Conservation (phyloP, 2,797 vertebrate species). For the Anniella stebbinsi region DNA sequence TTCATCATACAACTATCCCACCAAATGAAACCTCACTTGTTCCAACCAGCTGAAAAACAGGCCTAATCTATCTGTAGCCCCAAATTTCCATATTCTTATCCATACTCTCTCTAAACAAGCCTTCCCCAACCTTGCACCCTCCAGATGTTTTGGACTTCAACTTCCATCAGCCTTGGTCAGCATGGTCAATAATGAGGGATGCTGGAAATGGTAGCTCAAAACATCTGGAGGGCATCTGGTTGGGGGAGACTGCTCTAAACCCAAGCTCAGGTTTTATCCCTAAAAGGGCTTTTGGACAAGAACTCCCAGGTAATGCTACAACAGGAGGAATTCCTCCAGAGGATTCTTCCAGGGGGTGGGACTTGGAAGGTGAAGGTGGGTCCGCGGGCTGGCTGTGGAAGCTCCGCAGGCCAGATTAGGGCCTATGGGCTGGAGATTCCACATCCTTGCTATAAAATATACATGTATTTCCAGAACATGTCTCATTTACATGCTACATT, state of each 20-base stretch:
- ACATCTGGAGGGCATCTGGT: too few relatives aligned
- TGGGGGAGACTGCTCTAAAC: too few relatives aligned
- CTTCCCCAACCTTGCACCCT: neutral
- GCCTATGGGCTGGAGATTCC: too few relatives aligned
- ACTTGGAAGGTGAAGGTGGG: too few relatives aligned
- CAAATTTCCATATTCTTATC: neutral
- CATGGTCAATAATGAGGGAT: neutral
- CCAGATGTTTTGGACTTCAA: neutral
- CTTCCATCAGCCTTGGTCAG: neutral
- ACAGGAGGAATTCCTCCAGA: too few relatives aligned
- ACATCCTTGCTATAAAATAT: neutral
- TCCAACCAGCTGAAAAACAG: neutral
- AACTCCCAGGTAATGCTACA: too few relatives aligned
- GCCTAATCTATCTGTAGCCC: neutral
- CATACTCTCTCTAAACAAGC: neutral
- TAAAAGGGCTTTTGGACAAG: too few relatives aligned
- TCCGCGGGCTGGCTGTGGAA: too few relatives aligned
- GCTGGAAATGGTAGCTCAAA: neutral
- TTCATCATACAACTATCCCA: neutral
- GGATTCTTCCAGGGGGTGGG: too few relatives aligned
- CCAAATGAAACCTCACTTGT: neutral
- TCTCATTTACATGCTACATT: neutral
- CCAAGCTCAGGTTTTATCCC: too few relatives aligned
- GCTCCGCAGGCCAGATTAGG: too few relatives aligned
- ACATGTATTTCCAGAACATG: neutral